phyloP scores from a whole-genome alignment of 2,113 vertebrate genomes.

The Stegostoma tigrinum region DNA sequence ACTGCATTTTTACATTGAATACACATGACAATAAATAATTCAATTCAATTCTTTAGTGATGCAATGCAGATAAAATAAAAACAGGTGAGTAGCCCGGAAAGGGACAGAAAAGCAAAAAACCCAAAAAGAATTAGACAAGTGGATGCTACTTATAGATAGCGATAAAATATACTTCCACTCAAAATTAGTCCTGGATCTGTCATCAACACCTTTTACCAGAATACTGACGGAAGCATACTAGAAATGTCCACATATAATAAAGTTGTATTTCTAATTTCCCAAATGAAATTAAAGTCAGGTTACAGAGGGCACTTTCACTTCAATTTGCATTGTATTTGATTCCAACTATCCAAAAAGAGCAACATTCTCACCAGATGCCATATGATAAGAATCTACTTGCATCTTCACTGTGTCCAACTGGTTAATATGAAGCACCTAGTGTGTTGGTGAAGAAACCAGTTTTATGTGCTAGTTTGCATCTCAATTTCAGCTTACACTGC shows the following conservation, averaged over 20 bases:
- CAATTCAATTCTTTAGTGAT: background rate
- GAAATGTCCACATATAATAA: background rate
- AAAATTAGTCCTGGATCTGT: background rate
- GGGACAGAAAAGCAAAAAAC: background rate
- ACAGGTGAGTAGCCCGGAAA: background rate
- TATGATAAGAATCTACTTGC: background rate
- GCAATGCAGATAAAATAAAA: background rate
- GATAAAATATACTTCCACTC: background rate
- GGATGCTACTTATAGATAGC: background rate
- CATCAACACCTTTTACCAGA: background rate
- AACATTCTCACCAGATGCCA: background rate
- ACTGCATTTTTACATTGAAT: too few relatives aligned
- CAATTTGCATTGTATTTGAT: background rate
- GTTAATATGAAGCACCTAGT: too few relatives aligned
- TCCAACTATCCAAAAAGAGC: too few relatives aligned
- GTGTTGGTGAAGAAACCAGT: too few relatives aligned
- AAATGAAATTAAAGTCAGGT: background rate
- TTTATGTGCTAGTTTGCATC: too few relatives aligned
- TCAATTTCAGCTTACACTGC: too few relatives aligned
- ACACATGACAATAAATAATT: too few relatives aligned
- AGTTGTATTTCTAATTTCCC: background rate
- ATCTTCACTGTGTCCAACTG: background rate
- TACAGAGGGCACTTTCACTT: background rate
- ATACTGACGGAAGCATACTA: too few relatives aligned
- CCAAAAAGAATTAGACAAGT: background rate